A percentile compares a stretch with the other conserved stretches of the same genome.
Conservation (phyloP, 2,888 invertebrate species). For the Rutpela maculata region DNA sequence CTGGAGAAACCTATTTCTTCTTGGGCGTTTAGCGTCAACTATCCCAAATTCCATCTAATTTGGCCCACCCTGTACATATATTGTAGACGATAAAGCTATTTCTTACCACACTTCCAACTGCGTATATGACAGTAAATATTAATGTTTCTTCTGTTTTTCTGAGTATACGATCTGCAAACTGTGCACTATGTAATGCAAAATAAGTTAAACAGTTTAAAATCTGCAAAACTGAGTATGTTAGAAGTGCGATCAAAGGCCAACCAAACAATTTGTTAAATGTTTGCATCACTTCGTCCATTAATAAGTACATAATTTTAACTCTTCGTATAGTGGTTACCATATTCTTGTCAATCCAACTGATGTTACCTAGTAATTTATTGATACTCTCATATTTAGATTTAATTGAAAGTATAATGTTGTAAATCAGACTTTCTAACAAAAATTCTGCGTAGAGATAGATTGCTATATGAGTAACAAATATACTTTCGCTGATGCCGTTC, state of each 20-base stretch:
- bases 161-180: background rate
- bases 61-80: no score
- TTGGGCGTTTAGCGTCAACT: no score
- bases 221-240: background rate
- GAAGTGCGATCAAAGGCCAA: background rate
- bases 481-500: background rate
- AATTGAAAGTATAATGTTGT: background rate
- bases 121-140: background rate
- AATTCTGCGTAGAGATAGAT: background rate
- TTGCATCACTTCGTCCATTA: background rate
- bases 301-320: background rate
- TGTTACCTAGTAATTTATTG: background rate
- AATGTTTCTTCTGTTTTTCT: background rate
- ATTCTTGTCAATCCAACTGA: background rate
- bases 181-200: background rate
- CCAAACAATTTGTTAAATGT: conserved; percentile 18
- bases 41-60: no score
- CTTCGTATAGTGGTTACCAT: background rate
- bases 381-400: background rate
- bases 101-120: background rate
- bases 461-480: background rate
- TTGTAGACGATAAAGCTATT: no score
- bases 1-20: no score
- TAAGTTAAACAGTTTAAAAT: background rate
- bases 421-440: background rate